A percentile compares a stretch with the other conserved stretches of the same genome.
These are phyloP conservation scores for Eristalis tenax DNA, from an alignment of 2,888 invertebrate species.

Conservation along the genomic window DNA sequence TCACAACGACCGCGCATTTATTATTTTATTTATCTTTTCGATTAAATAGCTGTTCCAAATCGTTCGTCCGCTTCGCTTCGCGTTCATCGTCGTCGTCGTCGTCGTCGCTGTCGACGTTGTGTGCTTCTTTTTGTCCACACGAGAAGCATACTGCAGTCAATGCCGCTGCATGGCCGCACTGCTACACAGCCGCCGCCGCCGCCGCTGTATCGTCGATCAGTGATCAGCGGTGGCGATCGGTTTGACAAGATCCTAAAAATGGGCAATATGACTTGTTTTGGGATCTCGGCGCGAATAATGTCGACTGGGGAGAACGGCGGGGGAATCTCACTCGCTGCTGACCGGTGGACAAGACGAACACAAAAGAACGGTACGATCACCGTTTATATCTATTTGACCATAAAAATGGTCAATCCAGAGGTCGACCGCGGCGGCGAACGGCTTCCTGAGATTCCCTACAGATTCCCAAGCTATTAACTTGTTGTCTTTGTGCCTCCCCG, in stretches of 20 bases:
- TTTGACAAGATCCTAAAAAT: constrained; percentile 75
- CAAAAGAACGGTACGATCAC: constrained; percentile 43
- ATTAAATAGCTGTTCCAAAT: constrained; percentile 69
- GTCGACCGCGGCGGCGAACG: not conserved
- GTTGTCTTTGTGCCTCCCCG: constrained; percentile 45
- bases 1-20: constrained; percentile 36
- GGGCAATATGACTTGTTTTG: constrained; percentile 76
- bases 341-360: not conserved
- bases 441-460: constrained; percentile 48
- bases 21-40: constrained; percentile 70
- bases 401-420: constrained; percentile 36
- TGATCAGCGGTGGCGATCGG: constrained; percentile 58
- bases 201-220: not conserved
- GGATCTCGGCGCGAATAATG: constrained; percentile 72
- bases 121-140: not conserved
- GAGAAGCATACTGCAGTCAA: constrained; percentile 37
- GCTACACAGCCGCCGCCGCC: constrained; percentile 3
- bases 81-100: constrained; percentile 11
- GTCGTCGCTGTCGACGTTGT: not conserved
- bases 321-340: constrained; percentile 13
- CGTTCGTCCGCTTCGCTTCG: constrained; percentile 35
- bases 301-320: constrained; percentile 21
- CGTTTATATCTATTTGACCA: constrained; percentile 70
- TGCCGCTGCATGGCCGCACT: constrained; percentile 20
- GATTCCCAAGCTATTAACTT: constrained; percentile 69